Evolutionary conservation across 1,140 invertebrate species (phyloP).

Genomic region (Chironomus striatipennis): DNA sequence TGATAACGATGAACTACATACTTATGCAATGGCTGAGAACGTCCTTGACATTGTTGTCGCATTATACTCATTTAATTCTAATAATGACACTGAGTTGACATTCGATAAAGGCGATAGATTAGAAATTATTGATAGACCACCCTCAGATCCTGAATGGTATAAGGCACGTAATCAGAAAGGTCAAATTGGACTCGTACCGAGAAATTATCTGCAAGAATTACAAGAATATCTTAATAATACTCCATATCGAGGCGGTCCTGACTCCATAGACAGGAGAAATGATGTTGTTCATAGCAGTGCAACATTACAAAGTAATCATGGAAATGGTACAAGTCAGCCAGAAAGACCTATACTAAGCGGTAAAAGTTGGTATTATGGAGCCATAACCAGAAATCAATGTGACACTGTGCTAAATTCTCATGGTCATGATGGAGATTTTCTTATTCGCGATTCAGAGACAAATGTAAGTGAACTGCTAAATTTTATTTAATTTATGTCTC

Average conservation of each 20-base stretch:
- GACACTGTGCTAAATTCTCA: constrained; percentile 88
- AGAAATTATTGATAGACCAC: constrained; percentile 89
- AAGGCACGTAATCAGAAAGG: constrained; percentile 88
- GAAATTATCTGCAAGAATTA: constrained; percentile 91
- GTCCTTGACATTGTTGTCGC: constrained; percentile 89
- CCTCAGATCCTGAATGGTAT: constrained; percentile 97
- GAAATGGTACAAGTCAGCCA: constrained; percentile 30
- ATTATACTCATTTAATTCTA: constrained; percentile 87
- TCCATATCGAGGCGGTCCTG: constrained; percentile 57
- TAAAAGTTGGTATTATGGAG: constrained; percentile 95
- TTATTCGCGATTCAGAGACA: constrained; percentile 97
- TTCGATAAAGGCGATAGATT: constrained; percentile 93
- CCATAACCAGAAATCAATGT: constrained; percentile 88
- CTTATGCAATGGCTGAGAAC: constrained; percentile 86
- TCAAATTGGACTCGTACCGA: constrained; percentile 85
- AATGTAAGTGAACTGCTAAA: constrained; percentile 70
- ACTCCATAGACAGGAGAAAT: constrained; percentile 37
- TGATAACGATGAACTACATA: constrained; percentile 73
- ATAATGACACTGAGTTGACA: constrained; percentile 93
- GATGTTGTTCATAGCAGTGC: constrained; percentile 31
- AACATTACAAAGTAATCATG: constrained; percentile 28
- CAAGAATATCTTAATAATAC: constrained; percentile 79
- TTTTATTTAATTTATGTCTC: too few species aligned
- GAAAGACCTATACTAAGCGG: constrained; percentile 63
- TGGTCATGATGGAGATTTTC: constrained; percentile 95